Conservation (phyloP, 64 coral and sea anemone genomes). For the Platygyra sinensis region DNA sequence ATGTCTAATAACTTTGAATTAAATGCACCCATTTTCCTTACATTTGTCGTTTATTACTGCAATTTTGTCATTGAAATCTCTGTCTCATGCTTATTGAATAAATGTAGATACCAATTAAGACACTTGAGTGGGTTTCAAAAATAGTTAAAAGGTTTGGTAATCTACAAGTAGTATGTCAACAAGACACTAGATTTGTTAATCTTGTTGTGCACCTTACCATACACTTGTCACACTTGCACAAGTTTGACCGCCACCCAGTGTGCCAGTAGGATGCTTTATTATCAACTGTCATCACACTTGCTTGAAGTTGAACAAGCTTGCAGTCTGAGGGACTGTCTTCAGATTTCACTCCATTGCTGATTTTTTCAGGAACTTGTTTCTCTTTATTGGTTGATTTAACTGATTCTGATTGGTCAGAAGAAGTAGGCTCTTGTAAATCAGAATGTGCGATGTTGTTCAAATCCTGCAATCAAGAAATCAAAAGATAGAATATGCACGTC, state of each 20-base stretch:
- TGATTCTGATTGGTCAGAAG: background rate
- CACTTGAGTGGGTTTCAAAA: too few relatives aligned
- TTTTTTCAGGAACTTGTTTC: background rate
- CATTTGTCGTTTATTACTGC: too few relatives aligned
- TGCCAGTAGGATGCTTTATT: constrained; percentile 78
- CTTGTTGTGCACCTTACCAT: constrained; percentile 42
- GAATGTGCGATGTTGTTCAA: background rate
- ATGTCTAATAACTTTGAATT: too few relatives aligned
- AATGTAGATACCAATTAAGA: too few relatives aligned
- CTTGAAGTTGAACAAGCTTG: constrained; percentile 81
- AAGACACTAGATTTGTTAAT: too few relatives aligned
- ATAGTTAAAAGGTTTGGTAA: too few relatives aligned
- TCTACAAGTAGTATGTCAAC: too few relatives aligned
- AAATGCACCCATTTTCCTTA: too few relatives aligned
- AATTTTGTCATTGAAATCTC: too few relatives aligned
- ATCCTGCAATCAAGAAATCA: background rate
- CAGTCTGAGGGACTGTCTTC: constrained; percentile 31
- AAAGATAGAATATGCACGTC: too few relatives aligned
- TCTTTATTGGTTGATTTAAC: background rate
- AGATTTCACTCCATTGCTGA: background rate
- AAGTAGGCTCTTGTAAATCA: constrained; percentile 4
- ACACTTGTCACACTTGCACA: constrained; percentile 83
- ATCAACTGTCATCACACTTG: constrained; percentile 11
- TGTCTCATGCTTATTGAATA: too few relatives aligned
- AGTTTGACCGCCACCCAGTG: constrained; percentile 77